Conservation (phyloP, 53 echinoderm and acorn worm species). For the Hippasteria phrygiana region DNA sequence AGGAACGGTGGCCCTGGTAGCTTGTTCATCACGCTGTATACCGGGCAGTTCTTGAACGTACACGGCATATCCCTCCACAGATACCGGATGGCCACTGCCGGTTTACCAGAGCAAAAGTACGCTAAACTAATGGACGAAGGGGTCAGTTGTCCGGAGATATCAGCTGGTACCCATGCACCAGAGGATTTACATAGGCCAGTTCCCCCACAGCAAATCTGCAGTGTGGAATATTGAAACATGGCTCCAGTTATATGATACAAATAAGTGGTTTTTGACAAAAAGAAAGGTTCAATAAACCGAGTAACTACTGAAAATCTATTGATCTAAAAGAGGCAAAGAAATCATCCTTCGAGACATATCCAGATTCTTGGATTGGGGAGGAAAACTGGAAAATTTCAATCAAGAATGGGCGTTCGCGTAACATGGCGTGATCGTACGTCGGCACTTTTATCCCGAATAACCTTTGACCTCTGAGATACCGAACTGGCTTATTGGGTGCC, state of each 20-base stretch:
- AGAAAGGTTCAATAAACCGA: background rate
- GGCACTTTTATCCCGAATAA: background rate
- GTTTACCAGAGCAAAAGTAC: conserved; percentile 56
- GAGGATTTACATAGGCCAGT: conserved; percentile 28
- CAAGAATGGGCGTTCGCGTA: too few species aligned
- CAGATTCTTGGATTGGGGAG: too few species aligned
- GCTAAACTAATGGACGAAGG: conserved; percentile 58
- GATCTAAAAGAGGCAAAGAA: too few species aligned
- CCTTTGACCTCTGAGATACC: background rate
- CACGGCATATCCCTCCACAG: conserved; percentile 89
- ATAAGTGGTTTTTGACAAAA: background rate
- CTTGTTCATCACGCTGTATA: conserved; percentile 73
- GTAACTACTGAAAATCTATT: too few species aligned
- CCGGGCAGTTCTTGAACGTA: conserved; percentile 82
- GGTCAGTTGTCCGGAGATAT: conserved; percentile 32
- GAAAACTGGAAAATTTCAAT: too few species aligned
- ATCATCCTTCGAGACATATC: too few species aligned
- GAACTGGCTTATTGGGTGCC: too few species aligned
- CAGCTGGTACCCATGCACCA: conserved; percentile 67
- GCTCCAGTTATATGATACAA: too few species aligned
- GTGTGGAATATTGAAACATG: too few species aligned
- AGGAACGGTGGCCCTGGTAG: conserved; percentile 87
- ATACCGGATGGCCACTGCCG: conserved; percentile 65
- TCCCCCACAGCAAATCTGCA: conserved; percentile 66
- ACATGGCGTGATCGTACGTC: too few species aligned